These are phyloP conservation scores for Rhinichthys osculus DNA, from an alignment of 2,797 vertebrate species.

Conservation along the genomic window DNA sequence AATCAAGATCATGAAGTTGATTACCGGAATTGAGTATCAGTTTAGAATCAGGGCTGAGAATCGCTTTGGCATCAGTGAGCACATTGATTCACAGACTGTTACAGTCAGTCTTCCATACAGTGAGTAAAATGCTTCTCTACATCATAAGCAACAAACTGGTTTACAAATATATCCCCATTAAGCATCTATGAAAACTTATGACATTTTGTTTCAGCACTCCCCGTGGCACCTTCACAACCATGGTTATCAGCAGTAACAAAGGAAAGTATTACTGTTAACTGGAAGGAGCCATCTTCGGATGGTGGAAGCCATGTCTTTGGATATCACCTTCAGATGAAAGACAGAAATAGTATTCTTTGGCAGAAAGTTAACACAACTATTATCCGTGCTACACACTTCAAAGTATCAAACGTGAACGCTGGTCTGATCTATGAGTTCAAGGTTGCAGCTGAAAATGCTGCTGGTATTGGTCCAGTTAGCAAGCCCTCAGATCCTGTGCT, in stretches of 20 bases:
- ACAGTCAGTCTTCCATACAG: conserved; percentile 93
- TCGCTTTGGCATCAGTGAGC: conserved; percentile 96
- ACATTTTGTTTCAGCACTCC: conserved; percentile 79
- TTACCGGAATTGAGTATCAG: conserved; percentile 93
- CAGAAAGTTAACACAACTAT: conserved; percentile 92
- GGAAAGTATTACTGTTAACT: conserved; percentile 89
- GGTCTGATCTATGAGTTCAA: conserved; percentile 99
- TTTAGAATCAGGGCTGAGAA: conserved; percentile 98
- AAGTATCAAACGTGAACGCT: conserved; percentile 87
- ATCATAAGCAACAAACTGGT: neutral
- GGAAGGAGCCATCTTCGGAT: conserved; percentile 94
- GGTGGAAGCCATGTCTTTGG: conserved; percentile 91
- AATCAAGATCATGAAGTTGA: conserved; percentile 94
- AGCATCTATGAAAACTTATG: conserved; percentile 27
- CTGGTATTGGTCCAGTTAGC: conserved; percentile 91
- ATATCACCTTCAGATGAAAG: conserved; percentile 98
- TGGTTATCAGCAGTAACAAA: conserved; percentile 89
- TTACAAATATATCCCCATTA: neutral
- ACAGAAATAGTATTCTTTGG: conserved; percentile 97
- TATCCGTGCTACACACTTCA: conserved; percentile 94
- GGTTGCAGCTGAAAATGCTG: conserved; percentile 94
- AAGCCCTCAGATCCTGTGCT: conserved; percentile 92
- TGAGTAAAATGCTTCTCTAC: conserved; percentile 76
- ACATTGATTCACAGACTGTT: conserved; percentile 88
- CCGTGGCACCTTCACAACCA: conserved; percentile 90